Evolutionary conservation across 2,888 invertebrate genomes (phyloP).

Genomic region (Monoplex corrugatus): DNA sequence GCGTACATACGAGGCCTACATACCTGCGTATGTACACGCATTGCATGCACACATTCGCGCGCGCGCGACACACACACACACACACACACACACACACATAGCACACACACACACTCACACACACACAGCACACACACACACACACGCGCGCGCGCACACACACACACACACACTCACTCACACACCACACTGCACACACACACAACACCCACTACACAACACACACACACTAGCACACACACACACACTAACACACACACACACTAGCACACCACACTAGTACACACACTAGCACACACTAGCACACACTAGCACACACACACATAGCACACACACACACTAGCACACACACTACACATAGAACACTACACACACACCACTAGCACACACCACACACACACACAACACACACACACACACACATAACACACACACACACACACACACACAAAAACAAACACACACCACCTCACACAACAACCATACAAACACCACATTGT

Average conservation of each 20-base stretch:
- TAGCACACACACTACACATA: too few species aligned
- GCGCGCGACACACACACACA: neutral
- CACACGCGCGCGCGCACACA: neutral
- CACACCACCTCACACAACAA: too few species aligned
- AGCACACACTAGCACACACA: too few species aligned
- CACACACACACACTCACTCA: slow-evolving; percentile 6
- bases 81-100: neutral
- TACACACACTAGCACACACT: neutral
- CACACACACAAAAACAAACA: too few species aligned
- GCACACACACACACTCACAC: neutral
- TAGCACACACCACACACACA: too few species aligned
- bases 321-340: too few species aligned
- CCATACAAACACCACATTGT: too few species aligned
- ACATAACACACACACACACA: too few species aligned
- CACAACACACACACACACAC: too few species aligned
- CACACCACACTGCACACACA: neutral
- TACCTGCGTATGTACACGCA: neutral
- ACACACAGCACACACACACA: neutral
- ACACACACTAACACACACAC: slow-evolving; percentile 19
- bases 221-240: slow-evolving; percentile 6
- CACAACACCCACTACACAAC: neutral
- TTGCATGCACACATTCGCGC: neutral
- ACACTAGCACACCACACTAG: neutral
- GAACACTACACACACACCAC: too few species aligned
- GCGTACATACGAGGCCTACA: too few species aligned